A percentile compares a stretch with the other conserved stretches of the same genome.
phyloP scores from a whole-genome alignment of 2,797 vertebrate species.

The Corythornis leucogaster region DNA sequence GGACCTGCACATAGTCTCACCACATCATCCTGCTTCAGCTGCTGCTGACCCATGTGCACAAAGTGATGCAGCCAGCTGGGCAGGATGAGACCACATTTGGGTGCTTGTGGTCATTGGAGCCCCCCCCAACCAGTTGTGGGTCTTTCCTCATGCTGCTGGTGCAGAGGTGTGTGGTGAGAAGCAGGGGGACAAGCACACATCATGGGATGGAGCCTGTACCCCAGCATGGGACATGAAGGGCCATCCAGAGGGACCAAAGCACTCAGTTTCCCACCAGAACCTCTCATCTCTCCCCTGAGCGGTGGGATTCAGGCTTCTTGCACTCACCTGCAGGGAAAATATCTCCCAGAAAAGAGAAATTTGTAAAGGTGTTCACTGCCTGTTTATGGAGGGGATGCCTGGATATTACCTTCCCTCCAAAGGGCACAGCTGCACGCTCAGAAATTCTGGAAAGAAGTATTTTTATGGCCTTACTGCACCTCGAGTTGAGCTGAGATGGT shows the following conservation, averaged over 20 bases:
- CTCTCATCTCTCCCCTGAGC: rapidly evolving
- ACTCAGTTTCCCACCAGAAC: background rate
- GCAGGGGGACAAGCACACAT: background rate
- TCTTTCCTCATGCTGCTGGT: background rate
- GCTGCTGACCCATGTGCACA: rapidly evolving
- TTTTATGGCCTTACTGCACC: background rate
- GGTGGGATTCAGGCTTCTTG: background rate
- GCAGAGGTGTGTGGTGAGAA: background rate
- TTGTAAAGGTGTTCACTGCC: background rate
- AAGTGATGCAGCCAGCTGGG: rapidly evolving
- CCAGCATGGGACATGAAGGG: too few species aligned
- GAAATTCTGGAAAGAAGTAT: background rate
- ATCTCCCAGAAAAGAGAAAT: background rate
- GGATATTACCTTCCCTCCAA: background rate
- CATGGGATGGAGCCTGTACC: background rate
- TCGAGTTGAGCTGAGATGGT: rapidly evolving
- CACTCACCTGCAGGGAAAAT: background rate
- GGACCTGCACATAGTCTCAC: background rate
- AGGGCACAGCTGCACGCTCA: background rate
- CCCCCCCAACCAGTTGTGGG: background rate
- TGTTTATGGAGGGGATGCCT: background rate
- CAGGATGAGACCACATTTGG: background rate
- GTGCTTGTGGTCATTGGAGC: background rate
- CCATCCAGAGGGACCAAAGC: background rate
- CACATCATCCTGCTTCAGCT: background rate